These are phyloP conservation scores for Theristicus caerulescens DNA, from an alignment of 2,113 vertebrate genomes.

Conservation along the genomic window DNA sequence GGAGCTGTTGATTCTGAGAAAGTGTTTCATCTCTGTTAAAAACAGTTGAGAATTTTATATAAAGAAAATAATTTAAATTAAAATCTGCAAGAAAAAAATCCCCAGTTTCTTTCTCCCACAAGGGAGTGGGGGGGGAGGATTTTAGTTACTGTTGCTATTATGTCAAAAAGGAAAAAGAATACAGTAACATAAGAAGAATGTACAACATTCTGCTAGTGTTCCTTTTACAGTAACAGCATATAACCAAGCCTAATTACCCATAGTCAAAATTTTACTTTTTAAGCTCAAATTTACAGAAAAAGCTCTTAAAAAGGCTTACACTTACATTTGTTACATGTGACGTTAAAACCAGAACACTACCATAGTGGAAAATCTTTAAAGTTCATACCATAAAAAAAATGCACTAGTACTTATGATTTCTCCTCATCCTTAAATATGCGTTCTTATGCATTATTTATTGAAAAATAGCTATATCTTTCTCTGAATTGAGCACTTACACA, in stretches of 20 bases:
- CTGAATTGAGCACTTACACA: background rate
- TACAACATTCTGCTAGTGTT: rapidly evolving
- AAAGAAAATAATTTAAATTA: background rate
- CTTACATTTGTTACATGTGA: background rate
- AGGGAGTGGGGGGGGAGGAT: rapidly evolving
- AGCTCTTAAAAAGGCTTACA: background rate
- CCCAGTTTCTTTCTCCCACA: background rate
- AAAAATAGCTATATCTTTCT: background rate
- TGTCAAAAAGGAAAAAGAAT: background rate
- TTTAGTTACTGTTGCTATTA: background rate
- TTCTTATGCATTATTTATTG: background rate
- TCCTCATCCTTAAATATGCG: background rate
- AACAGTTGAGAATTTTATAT: background rate
- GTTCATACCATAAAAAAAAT: background rate
- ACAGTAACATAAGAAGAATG: background rate
- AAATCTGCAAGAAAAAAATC: background rate
- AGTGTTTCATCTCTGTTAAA: background rate
- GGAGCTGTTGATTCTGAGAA: background rate
- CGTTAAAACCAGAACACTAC: background rate
- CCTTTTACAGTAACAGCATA: background rate
- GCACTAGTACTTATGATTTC: background rate
- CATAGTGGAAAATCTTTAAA: background rate
- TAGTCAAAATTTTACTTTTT: background rate
- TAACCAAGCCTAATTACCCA: background rate
- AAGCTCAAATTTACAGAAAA: background rate